Percentiles rank a stretch among this genome's conserved stretches.
Conservation (phyloP, 2,113 vertebrate species). For the Gavialis gangeticus region DNA sequence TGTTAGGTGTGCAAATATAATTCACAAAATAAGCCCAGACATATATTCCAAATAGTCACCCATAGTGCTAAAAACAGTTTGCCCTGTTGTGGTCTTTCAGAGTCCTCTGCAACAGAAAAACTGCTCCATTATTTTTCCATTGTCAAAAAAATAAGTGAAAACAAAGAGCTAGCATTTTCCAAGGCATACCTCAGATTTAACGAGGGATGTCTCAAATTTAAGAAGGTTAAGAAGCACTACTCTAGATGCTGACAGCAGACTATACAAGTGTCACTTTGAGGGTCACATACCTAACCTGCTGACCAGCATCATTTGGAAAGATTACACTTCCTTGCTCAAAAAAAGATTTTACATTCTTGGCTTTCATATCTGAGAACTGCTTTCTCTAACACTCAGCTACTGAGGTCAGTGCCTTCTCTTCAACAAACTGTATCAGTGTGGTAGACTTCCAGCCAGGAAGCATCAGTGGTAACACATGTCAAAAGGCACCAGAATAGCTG, state of each 20-base stretch:
- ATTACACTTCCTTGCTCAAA: not conserved
- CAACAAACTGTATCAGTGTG: not conserved
- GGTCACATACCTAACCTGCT: fast-evolving
- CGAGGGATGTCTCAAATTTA: no score
- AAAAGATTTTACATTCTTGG: constrained; percentile 1
- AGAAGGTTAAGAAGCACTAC: not conserved
- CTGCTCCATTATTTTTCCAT: no score
- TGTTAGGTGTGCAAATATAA: no score
- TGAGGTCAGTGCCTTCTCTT: not conserved
- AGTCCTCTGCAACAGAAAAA: no score
- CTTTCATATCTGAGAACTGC: not conserved
- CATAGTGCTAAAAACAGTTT: no score
- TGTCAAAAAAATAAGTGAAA: no score
- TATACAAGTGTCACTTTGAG: not conserved
- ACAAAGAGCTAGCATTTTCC: no score
- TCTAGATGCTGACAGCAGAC: not conserved
- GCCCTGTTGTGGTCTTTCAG: no score
- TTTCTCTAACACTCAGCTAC: not conserved
- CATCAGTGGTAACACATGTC: not conserved
- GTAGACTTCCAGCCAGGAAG: constrained; percentile 15
- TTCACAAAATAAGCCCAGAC: no score
- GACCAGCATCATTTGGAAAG: fast-evolving
- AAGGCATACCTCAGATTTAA: no score
- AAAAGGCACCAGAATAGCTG: not conserved
- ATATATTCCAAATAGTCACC: no score